Conservation (phyloP, 2,797 vertebrate genomes). For the Dendrocincla fuliginosa region DNA sequence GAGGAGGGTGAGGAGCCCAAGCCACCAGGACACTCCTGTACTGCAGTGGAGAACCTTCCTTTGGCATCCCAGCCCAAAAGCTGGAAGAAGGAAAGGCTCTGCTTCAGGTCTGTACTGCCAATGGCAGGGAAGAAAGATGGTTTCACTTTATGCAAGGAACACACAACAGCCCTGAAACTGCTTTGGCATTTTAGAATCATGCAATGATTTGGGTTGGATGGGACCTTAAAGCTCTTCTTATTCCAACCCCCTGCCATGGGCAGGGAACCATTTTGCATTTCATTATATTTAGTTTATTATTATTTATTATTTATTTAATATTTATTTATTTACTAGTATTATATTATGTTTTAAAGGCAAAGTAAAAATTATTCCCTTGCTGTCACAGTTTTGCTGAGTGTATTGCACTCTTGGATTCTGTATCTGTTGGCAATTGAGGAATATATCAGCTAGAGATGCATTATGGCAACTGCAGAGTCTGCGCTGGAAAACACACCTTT, state of each 20-base stretch:
- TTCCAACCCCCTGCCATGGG: neutral
- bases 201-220: neutral
- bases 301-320: no score
- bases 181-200: neutral
- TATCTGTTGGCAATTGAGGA: neutral
- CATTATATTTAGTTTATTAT: neutral
- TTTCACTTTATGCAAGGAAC: neutral
- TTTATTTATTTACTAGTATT: neutral
- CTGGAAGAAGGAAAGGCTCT: neutral
- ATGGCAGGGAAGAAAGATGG: neutral
- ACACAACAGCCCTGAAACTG: neutral
- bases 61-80: neutral
- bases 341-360: neutral
- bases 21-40: neutral
- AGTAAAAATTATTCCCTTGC: neutral
- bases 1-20: neutral
- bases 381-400: neutral
- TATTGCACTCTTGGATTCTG: neutral
- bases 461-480: neutral
- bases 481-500: neutral
- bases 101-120: fast-evolving
- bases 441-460: neutral
- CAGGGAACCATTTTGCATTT: neutral
- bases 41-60: neutral
- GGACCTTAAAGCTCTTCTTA: neutral